Evolutionary conservation across 2,113 vertebrate genomes (phyloP).

Genomic region (Castor canadensis): DNA sequence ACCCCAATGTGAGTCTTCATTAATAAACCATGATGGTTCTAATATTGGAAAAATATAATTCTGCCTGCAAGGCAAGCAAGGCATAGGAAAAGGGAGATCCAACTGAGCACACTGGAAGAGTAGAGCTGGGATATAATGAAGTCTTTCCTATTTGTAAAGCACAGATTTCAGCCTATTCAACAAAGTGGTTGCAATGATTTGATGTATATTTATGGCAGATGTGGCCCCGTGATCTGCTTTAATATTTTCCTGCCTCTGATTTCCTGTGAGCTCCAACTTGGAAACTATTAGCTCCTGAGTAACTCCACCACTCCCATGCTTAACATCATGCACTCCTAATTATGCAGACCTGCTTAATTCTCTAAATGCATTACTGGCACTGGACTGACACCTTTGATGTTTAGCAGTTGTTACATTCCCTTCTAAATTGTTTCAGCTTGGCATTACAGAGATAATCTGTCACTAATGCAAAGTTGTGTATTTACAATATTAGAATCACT

Average conservation of each 20-base stretch:
- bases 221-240: background rate
- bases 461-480: constrained; percentile 57
- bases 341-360: constrained; percentile 58
- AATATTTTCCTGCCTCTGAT: constrained; percentile 47
- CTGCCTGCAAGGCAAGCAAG: background rate
- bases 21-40: background rate
- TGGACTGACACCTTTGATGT: constrained; percentile 52
- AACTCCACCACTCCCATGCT: background rate
- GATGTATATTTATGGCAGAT: background rate
- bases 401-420: constrained; percentile 43
- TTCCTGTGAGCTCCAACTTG: background rate
- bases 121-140: background rate
- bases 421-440: constrained; percentile 58
- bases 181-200: background rate
- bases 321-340: background rate
- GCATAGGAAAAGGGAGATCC: background rate
- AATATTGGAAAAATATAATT: background rate
- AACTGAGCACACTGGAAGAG: background rate
- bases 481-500: constrained; percentile 49
- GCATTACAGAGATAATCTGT: constrained; percentile 67
- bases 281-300: background rate
- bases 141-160: background rate
- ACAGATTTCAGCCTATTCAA: background rate
- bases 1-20: background rate
- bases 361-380: constrained; percentile 52